A percentile compares a stretch with the other conserved stretches of the same genome.
phyloP scores from a whole-genome alignment of 2,888 invertebrate genomes.

The Pollenia amentaria region DNA sequence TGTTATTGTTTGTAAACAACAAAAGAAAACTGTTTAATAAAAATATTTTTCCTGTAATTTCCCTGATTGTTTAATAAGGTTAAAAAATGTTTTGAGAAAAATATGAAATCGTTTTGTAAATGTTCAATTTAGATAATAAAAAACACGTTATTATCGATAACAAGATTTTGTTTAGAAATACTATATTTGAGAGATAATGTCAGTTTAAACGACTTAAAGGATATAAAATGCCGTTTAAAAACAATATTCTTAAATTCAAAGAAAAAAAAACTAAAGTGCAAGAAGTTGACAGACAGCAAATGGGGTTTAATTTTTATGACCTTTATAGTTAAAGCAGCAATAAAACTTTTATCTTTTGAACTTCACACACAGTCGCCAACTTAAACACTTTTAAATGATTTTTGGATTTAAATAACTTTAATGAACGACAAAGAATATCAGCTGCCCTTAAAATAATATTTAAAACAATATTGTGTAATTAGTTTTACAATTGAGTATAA shows the following conservation, averaged over 20 bases:
- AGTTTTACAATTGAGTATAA: conserved; percentile 18
- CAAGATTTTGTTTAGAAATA: not conserved
- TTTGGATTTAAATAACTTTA: no score
- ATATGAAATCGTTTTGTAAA: conserved; percentile 14
- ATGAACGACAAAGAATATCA: no score
- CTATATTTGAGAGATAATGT: not conserved
- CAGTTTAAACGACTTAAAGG: conserved; percentile 19
- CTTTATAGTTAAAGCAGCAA: not conserved
- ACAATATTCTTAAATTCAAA: conserved; percentile 7
- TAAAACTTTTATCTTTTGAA: not conserved
- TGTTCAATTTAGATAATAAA: conserved; percentile 8
- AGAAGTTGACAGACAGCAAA: not conserved
- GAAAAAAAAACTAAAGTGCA: not conserved
- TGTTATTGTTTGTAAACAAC: conserved; percentile 21
- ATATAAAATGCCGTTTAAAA: conserved; percentile 1
- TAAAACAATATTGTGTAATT: conserved; percentile 46
- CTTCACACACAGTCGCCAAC: not conserved
- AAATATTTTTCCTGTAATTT: conserved; percentile 46
- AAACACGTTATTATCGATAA: conserved; percentile 3
- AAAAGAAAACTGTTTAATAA: conserved; percentile 33
- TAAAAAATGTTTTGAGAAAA: conserved; percentile 18
- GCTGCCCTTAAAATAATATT: not conserved
- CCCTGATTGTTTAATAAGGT: conserved; percentile 31
- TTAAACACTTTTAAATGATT: not conserved
- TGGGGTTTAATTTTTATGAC: conserved; percentile 25